Evolutionary conservation across 2,113 vertebrate genomes (phyloP).

Genomic region (Ciconia stormi): DNA sequence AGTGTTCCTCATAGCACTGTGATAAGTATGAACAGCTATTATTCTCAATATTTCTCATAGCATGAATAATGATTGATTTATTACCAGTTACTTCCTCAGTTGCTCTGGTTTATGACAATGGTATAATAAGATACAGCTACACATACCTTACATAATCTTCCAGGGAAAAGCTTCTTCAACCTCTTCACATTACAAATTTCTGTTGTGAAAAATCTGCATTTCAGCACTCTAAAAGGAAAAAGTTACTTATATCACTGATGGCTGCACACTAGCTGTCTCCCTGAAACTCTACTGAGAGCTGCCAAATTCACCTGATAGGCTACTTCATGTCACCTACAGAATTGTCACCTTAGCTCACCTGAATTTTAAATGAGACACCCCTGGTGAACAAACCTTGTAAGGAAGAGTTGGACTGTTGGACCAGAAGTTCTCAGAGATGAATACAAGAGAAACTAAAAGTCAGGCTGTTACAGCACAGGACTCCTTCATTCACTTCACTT

Average conservation of each 20-base stretch:
- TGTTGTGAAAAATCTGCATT: not conserved
- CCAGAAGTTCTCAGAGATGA: not conserved
- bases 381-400: not conserved
- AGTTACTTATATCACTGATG: not conserved
- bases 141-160: not conserved
- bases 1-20: not conserved
- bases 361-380: not conserved
- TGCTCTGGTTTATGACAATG: not conserved
- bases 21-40: not conserved
- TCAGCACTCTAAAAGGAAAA: not conserved
- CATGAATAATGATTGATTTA: constrained; percentile 2
- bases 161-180: not conserved
- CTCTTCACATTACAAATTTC: not conserved
- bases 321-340: not conserved
- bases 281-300: not conserved
- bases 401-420: not conserved
- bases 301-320: not conserved
- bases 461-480: not conserved
- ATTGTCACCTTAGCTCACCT: not conserved
- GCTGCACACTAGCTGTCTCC: not conserved
- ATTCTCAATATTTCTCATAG: not conserved
- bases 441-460: not conserved
- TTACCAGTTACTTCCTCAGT: constrained; percentile 9
- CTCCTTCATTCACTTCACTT: not conserved
- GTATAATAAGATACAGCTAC: not conserved